These are phyloP conservation scores for Formica selysi DNA, from an alignment of 1,140 invertebrate species.

Conservation along the genomic window DNA sequence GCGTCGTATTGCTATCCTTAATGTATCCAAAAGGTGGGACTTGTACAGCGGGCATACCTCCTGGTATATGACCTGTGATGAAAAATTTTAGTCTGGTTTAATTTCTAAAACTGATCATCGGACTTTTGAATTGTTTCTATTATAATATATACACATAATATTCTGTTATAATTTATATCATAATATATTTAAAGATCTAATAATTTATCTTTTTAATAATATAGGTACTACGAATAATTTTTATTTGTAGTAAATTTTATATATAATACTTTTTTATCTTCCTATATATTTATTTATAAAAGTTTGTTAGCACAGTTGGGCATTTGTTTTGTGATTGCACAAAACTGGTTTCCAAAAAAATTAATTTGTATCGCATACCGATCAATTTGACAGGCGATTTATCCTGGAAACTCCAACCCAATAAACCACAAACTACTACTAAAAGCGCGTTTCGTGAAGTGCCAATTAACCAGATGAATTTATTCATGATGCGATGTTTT, in stretches of 20 bases:
- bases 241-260: too few species aligned
- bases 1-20: slow-evolving; percentile 86
- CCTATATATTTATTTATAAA: neutral
- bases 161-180: neutral
- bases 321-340: too few species aligned
- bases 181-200: neutral
- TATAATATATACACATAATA: neutral
- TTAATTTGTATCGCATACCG: slow-evolving; percentile 83
- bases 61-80: slow-evolving; percentile 88
- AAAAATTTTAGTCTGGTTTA: neutral
- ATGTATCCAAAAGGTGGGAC: slow-evolving; percentile 89
- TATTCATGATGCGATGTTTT: slow-evolving; percentile 84
- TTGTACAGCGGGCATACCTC: slow-evolving; percentile 89
- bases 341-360: neutral
- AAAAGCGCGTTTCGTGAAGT: slow-evolving; percentile 93
- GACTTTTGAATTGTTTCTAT: neutral
- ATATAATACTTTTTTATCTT: too few species aligned
- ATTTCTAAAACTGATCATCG: neutral
- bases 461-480: slow-evolving; percentile 88
- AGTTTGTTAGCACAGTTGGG: neutral
- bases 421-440: slow-evolving; percentile 89
- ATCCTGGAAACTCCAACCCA: slow-evolving; percentile 87
- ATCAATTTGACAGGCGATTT: slow-evolving; percentile 88
- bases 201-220: neutral
- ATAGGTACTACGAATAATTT: neutral